Evolutionary conservation across 2,888 invertebrate genomes (phyloP).

Genomic region (Agrypnus murinus): DNA sequence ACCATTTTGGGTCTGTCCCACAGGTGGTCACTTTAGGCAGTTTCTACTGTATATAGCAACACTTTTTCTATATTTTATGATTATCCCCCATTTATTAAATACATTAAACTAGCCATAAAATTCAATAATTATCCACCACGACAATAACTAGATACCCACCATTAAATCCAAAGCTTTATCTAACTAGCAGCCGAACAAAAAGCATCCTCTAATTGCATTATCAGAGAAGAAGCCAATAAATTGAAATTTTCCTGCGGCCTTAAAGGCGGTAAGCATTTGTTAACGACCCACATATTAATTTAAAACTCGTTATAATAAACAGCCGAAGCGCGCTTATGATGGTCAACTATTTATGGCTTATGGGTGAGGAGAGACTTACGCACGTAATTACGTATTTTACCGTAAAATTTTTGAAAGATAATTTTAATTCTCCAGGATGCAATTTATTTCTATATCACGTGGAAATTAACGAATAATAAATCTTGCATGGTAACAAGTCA

Average conservation of each 20-base stretch:
- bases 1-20: too few relatives aligned
- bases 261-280: not conserved
- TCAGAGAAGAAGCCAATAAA: not conserved
- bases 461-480: not conserved
- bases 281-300: constrained; percentile 25
- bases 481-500: not conserved
- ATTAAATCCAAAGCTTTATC: too few relatives aligned
- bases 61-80: too few relatives aligned
- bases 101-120: too few relatives aligned
- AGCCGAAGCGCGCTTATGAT: constrained; percentile 1
- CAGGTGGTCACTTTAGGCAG: too few relatives aligned
- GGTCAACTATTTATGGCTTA: constrained; percentile 1
- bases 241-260: constrained; percentile 4
- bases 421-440: not conserved
- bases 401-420: constrained; percentile 12
- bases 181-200: too few relatives aligned
- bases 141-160: too few relatives aligned
- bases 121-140: too few relatives aligned
- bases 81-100: too few relatives aligned
- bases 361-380: not conserved
- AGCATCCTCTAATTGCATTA: not conserved
- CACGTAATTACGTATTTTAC: constrained; percentile 8
- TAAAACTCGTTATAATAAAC: constrained; percentile 7
- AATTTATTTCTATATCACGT: not conserved
- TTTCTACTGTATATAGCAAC: too few relatives aligned